Conservation (phyloP, 1,140 invertebrate species). For the Caenorhabditis remanei region DNA sequence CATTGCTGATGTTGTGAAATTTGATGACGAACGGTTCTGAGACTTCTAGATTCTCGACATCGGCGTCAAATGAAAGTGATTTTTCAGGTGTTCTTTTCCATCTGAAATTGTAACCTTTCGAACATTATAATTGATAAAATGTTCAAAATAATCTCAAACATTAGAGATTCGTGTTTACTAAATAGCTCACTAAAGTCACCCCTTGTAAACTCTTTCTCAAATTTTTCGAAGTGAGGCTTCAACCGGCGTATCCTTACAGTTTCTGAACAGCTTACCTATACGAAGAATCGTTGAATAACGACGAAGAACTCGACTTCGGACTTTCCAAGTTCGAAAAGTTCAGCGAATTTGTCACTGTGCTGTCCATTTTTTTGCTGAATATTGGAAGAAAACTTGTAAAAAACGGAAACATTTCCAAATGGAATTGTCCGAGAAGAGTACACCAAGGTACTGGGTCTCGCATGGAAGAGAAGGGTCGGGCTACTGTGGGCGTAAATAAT, state of each 20-base stretch:
- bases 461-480: neutral
- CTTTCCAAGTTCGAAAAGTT: conserved; percentile 40
- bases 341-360: conserved; percentile 23
- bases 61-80: neutral
- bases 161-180: too few relatives aligned
- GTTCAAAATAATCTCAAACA: too few relatives aligned
- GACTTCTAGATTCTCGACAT: neutral
- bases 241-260: neutral
- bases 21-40: conserved; percentile 39
- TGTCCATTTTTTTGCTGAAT: neutral
- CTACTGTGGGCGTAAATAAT: conserved; percentile 23
- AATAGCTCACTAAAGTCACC: too few relatives aligned
- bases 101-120: conserved; percentile 20
- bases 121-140: neutral
- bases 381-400: neutral
- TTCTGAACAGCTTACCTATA: neutral
- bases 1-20: conserved; percentile 39
- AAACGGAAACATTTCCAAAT: neutral
- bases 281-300: conserved; percentile 16
- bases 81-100: conserved; percentile 41
- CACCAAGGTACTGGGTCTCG: neutral
- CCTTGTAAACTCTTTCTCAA: neutral
- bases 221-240: neutral
- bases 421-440: conserved; percentile 1
- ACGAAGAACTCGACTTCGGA: conserved; percentile 28